Percentiles rank a stretch among this genome's conserved stretches.
Conservation (phyloP, 2,113 vertebrate genomes). For the Penelope pileata region DNA sequence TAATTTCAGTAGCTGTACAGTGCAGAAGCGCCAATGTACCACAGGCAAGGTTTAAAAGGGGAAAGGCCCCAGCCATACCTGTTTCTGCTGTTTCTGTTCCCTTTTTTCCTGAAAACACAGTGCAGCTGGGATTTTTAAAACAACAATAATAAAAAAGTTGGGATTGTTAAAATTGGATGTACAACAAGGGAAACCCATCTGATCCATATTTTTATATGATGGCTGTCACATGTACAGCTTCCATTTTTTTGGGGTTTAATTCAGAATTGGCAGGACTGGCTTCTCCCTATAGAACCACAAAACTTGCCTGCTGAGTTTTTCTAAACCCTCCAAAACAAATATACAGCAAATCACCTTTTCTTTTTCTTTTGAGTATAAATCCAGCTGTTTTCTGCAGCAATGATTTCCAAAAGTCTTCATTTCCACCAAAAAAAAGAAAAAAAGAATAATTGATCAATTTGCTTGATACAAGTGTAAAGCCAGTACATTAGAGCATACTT, state of each 20-base stretch:
- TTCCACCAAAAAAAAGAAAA: background rate
- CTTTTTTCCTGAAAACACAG: background rate
- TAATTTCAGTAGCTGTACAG: background rate
- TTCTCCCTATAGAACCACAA: slow-evolving; percentile 38
- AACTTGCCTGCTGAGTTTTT: background rate
- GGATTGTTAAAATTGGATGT: slow-evolving; percentile 21
- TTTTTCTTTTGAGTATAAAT: slow-evolving; percentile 1
- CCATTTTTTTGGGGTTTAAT: slow-evolving; percentile 42
- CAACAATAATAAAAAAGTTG: slow-evolving; percentile 13
- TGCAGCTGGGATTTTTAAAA: slow-evolving; percentile 30
- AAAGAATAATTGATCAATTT: background rate
- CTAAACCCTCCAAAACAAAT: slow-evolving; percentile 49
- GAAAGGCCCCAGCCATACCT: background rate
- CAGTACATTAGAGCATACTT: background rate
- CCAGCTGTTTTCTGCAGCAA: background rate
- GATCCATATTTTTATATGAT: background rate
- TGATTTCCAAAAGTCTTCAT: background rate
- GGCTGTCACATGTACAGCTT: background rate
- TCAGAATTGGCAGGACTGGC: slow-evolving; percentile 26
- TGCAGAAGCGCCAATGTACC: rapidly evolving
- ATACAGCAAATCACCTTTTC: slow-evolving; percentile 49
- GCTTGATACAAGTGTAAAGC: background rate
- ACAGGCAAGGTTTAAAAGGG: background rate
- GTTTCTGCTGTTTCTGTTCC: background rate
- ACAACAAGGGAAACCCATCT: slow-evolving; percentile 7